These are phyloP conservation scores for Athripsodes cinereus DNA, from an alignment of 2,888 invertebrate genomes.

Conservation along the genomic window DNA sequence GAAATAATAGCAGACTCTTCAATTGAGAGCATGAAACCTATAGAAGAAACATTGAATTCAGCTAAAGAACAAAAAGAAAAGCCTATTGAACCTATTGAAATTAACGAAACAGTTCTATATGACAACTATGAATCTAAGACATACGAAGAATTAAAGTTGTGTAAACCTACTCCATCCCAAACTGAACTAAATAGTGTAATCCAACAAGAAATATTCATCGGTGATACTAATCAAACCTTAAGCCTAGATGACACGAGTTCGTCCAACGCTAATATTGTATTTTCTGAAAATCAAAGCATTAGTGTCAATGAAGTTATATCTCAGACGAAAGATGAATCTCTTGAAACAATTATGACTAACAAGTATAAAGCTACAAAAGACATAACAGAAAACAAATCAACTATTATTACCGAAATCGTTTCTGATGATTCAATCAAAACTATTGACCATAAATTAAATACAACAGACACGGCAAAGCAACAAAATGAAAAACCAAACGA, in stretches of 20 bases:
- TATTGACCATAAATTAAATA: conserved; percentile 1
- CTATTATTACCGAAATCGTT: conserved; percentile 29
- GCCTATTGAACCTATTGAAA: conserved; percentile 21
- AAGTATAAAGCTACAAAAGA: not conserved
- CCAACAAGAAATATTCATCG: not conserved
- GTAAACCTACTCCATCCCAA: not conserved
- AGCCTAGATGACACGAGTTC: not conserved
- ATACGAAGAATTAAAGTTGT: not conserved
- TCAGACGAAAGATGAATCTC: not conserved
- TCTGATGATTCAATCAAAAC: conserved; percentile 11
- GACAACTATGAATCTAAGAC: conserved; percentile 6
- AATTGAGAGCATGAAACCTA: conserved; percentile 9
- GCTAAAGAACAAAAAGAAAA: conserved; percentile 20
- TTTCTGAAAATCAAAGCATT: not conserved
- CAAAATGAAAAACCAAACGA: conserved; percentile 19
- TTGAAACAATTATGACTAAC: not conserved
- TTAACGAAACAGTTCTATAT: conserved; percentile 16
- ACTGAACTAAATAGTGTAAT: conserved; percentile 20
- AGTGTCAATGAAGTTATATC: not conserved
- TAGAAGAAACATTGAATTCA: conserved; percentile 7
- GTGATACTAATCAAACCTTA: not conserved
- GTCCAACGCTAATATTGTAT: not conserved
- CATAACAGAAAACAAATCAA: conserved; percentile 25
- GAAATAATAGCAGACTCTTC: conserved; percentile 20
- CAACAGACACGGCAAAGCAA: conserved; percentile 4